Base-by-base conservation (phyloP, 2,888 invertebrate species). In the Netelia inedita region DNA sequence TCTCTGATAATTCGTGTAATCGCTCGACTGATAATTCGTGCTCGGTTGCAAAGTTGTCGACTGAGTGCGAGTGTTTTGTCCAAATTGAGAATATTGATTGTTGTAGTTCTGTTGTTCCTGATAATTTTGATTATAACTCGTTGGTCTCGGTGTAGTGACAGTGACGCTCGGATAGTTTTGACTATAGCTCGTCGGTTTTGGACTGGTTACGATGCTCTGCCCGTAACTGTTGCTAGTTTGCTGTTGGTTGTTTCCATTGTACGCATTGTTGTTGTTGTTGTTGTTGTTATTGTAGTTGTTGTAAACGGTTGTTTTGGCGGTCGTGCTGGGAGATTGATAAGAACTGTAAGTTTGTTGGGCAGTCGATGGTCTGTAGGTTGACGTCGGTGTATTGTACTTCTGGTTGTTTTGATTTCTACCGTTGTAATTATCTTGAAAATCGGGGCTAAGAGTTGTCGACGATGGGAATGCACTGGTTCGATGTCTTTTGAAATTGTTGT, bases 1-100 rank as follows among this genome's bases (percentile, higher is more conserved):
- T 21, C 91, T 89, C 68, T 89, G 90, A 73, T 89, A 89, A 81
- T 90, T 91, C 1, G 89, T 90, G 75, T 90, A 92, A 63, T 93
- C 93, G 66, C 85, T 90, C 1, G 88, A 68, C 72, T 91, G 92
- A 61, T 90, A 92, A 79, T 90, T 91, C 9, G 89, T 90, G 43
- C 87, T 92, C 9, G 93, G 91, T 10, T 88, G 88, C 6, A 86
- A 43, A 9, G 93, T 92, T 0, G 92, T 92, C 2, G 92, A 88
- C 59, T 90, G 91, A 1, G 86, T 80, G 74, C 88, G 89, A 43
- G 89, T 88, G 14, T 86, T 83, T 23, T 85, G 80, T 11, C 81
- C 85, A 59, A 83, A 87, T 50, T 63, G 89, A 57, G 72, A 72
- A 61, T 85, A 88, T n/a, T 90, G 89, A 10, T 85, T 89, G 74